Evolutionary conservation across 2,113 vertebrate genomes (phyloP).

Genomic region (Phalacrocorax carbo): DNA sequence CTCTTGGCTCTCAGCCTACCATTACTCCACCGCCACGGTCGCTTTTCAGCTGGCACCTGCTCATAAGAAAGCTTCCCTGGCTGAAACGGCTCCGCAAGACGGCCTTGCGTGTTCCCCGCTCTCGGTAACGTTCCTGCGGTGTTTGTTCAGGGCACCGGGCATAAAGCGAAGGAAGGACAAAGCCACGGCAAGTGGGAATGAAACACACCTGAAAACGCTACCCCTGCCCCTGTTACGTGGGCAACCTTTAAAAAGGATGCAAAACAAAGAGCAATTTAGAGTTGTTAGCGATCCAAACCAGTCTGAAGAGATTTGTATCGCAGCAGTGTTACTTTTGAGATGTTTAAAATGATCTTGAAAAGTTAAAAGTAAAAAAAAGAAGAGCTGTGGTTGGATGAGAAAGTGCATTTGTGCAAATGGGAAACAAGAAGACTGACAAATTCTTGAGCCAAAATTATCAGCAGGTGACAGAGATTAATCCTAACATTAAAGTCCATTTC

Average conservation of each 20-base stretch:
- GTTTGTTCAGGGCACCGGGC: not conserved
- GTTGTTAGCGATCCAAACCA: not conserved
- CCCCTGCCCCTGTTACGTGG: not conserved
- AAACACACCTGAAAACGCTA: not conserved
- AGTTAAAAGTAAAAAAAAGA: accelerated
- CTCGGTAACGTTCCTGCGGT: not conserved
- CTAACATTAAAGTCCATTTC: not conserved
- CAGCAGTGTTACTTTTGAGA: not conserved
- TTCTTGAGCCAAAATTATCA: not conserved
- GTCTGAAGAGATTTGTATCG: not conserved
- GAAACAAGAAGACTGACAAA: not conserved
- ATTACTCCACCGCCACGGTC: not conserved
- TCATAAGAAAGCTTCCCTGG: not conserved
- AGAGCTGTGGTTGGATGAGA: not conserved
- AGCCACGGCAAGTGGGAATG: accelerated
- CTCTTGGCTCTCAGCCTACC: not conserved
- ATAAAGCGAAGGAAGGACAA: not conserved
- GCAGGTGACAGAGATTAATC: not conserved
- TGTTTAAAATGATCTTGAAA: not conserved
- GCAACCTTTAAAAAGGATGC: not conserved
- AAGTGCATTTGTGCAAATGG: not conserved
- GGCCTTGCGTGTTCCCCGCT: accelerated
- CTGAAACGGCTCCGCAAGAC: not conserved
- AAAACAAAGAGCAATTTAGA: not conserved
- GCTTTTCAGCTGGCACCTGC: not conserved